Percentiles rank a stretch among this genome's conserved stretches.
Evolutionary conservation across 2,888 invertebrate species (phyloP).

Genomic region (Eucera pruinosa): DNA sequence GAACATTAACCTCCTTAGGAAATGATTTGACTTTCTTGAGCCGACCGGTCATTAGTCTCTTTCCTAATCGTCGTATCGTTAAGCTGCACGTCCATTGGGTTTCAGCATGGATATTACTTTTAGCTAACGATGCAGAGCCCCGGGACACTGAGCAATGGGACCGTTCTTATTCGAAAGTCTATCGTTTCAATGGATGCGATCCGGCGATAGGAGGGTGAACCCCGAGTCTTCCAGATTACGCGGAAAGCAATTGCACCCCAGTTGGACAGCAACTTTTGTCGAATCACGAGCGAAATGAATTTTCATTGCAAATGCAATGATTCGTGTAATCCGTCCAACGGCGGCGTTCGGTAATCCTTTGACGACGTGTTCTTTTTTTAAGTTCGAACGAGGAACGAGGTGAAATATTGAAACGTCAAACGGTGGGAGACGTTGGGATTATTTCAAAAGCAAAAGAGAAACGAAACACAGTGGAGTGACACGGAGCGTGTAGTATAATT

Average conservation of each 20-base stretch:
- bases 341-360: not conserved
- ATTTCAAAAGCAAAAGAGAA: too few species aligned
- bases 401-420: too few species aligned
- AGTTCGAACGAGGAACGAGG: not conserved
- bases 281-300: constrained; percentile 36
- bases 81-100: constrained; percentile 14
- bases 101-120: constrained; percentile 40
- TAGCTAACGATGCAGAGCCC: constrained; percentile 24
- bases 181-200: constrained; percentile 17
- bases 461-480: too few species aligned
- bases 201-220: not conserved
- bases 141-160: constrained; percentile 29
- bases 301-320: not conserved
- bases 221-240: constrained; percentile 9
- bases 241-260: not conserved
- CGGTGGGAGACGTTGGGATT: too few species aligned
- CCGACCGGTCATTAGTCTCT: constrained; percentile 44
- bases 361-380: not conserved
- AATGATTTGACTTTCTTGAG: constrained; percentile 29
- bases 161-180: not conserved
- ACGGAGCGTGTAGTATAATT: too few species aligned
- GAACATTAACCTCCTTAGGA: constrained; percentile 35
- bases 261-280: not conserved
- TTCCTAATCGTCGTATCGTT: constrained; percentile 23
- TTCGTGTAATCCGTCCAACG: not conserved